Conservation (phyloP, 1,140 invertebrate genomes). For the Ericerus pela region DNA sequence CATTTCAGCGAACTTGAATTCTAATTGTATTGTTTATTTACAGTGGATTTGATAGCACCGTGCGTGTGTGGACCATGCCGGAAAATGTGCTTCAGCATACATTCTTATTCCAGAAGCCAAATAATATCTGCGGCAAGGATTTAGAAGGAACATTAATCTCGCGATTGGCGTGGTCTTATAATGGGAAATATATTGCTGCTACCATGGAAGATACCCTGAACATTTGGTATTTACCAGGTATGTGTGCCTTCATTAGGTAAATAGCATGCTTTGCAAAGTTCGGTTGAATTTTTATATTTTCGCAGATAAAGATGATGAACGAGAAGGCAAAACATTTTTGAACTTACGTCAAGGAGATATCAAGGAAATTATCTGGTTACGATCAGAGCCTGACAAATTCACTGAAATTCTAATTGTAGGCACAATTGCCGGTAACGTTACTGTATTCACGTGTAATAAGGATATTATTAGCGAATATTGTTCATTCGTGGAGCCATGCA, state of each 20-base stretch:
- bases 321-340: background rate
- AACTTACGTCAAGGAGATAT: background rate
- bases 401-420: constrained; percentile 27
- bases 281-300: background rate
- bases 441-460: background rate
- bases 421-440: constrained; percentile 36
- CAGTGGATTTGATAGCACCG: constrained; percentile 48
- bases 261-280: too few relatives aligned
- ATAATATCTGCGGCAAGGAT: constrained; percentile 36
- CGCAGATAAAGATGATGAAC: background rate
- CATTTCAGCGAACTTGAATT: background rate
- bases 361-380: constrained; percentile 18
- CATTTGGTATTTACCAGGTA: constrained; percentile 35
- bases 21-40: background rate
- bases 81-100: constrained; percentile 39
- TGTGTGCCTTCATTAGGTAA: too few relatives aligned
- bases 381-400: constrained; percentile 28
- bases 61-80: constrained; percentile 40
- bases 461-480: background rate
- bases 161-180: constrained; percentile 38
- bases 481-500: background rate
- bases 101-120: constrained; percentile 39
- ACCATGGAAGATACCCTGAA: constrained; percentile 42
- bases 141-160: constrained; percentile 37
- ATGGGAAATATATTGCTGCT: constrained; percentile 39